A percentile compares a stretch with the other conserved stretches of the same genome.
Evolutionary conservation across 2,888 invertebrate genomes (phyloP).

Genomic region (Boloria selene): DNA sequence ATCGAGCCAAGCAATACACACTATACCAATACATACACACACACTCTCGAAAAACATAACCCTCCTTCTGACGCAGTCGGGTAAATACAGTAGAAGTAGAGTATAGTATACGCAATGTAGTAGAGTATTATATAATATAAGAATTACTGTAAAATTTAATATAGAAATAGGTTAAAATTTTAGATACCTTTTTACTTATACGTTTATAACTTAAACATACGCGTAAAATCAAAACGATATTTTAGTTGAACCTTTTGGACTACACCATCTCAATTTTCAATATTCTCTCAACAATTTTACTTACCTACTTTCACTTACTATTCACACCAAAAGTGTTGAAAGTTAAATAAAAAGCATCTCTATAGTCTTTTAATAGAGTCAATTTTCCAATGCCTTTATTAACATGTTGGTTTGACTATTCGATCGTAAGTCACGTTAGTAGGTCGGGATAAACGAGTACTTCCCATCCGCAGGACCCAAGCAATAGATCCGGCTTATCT

Average conservation of each 20-base stretch:
- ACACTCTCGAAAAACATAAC: too few species aligned
- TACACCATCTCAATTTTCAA: slow-evolving; percentile 40
- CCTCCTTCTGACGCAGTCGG: too few species aligned
- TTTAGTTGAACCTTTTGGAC: slow-evolving; percentile 35
- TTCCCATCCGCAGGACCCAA: slow-evolving; percentile 47
- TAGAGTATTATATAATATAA: too few species aligned
- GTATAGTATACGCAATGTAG: too few species aligned
- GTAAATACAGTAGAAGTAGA: too few species aligned
- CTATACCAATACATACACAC: too few species aligned
- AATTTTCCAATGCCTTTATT: slow-evolving; percentile 20
- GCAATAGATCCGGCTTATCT: slow-evolving; percentile 58
- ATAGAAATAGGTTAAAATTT: too few species aligned
- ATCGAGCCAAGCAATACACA: too few species aligned
- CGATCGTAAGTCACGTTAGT: slow-evolving; percentile 46
- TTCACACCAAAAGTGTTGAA: slow-evolving; percentile 1
- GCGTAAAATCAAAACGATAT: slow-evolving; percentile 16
- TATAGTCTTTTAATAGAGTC: slow-evolving; percentile 1
- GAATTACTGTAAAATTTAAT: too few species aligned
- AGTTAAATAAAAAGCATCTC: slow-evolving; percentile 19
- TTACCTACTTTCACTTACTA: slow-evolving; percentile 17
- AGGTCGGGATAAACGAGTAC: slow-evolving; percentile 43
- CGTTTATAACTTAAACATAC: too few species aligned
- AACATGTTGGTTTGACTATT: slow-evolving; percentile 41
- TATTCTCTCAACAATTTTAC: slow-evolving; percentile 38
- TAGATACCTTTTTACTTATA: too few species aligned